Evolutionary conservation across 2,797 vertebrate species (phyloP).

Genomic region (Trematomus bernacchii): DNA sequence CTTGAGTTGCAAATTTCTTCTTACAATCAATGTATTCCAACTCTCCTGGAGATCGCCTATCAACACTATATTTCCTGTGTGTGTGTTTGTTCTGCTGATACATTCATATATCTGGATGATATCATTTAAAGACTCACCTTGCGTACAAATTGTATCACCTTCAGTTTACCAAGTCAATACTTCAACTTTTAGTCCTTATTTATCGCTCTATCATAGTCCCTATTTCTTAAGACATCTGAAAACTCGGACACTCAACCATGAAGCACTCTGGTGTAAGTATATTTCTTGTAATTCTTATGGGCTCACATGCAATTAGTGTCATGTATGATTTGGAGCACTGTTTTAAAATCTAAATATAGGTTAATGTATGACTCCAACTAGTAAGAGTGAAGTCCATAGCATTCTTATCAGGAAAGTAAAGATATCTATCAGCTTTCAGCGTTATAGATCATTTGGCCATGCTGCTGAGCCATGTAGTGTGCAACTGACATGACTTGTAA

Average conservation of each 20-base stretch:
- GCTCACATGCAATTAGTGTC: conserved; percentile 40
- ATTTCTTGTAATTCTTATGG: conserved; percentile 2
- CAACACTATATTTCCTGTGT: background rate
- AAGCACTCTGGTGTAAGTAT: background rate
- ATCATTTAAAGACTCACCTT: conserved; percentile 56
- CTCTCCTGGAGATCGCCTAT: too few relatives aligned
- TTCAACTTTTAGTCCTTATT: conserved; percentile 18
- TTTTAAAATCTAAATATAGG: conserved; percentile 28
- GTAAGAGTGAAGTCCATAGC: conserved; percentile 24
- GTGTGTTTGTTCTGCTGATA: background rate
- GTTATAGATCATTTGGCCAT: conserved; percentile 31
- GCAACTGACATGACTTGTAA: conserved; percentile 5
- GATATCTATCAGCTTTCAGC: conserved; percentile 7
- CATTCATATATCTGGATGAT: background rate
- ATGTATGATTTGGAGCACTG: background rate
- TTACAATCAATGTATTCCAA: background rate
- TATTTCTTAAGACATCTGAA: conserved; percentile 12
- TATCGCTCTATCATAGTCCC: conserved; percentile 34
- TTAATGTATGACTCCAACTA: conserved; percentile 32
- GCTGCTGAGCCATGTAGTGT: conserved; percentile 35
- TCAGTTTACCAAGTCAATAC: conserved; percentile 42
- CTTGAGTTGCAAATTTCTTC: background rate
- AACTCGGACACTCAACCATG: conserved; percentile 8
- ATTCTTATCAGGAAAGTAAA: conserved; percentile 28
- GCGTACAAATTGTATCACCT: conserved; percentile 33